Percentiles rank a stretch among this genome's conserved stretches.
Evolutionary conservation across 2,888 invertebrate species (phyloP).

Genomic region (Tribolium freemani): DNA sequence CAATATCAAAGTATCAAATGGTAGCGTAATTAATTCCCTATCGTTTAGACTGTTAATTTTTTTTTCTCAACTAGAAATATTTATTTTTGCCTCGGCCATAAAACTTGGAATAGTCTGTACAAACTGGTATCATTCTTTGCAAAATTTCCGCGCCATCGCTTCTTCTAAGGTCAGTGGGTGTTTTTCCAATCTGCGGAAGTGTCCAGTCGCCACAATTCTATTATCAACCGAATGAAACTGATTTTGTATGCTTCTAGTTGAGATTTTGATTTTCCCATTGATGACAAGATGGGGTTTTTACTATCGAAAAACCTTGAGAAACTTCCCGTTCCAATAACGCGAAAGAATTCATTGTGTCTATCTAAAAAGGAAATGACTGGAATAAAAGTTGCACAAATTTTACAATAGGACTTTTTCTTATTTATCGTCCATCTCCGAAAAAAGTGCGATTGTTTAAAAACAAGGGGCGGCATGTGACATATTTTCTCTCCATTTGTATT

Average conservation of each 20-base stretch:
- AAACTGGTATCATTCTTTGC: neutral
- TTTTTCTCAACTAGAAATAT: no score
- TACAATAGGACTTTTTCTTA: neutral
- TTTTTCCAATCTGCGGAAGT: neutral
- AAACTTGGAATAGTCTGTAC: no score
- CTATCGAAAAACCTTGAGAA: neutral
- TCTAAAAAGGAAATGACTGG: neutral
- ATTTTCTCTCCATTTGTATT: constrained; percentile 13
- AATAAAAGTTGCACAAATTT: neutral
- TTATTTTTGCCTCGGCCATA: no score
- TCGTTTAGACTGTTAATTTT: no score
- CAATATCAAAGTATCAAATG: no score
- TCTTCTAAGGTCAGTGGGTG: neutral
- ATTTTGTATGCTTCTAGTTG: neutral
- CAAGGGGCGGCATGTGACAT: constrained; percentile 1
- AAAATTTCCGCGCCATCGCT: neutral
- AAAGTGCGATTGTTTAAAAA: neutral
- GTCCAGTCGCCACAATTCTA: neutral
- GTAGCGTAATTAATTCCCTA: no score
- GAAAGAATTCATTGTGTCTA: constrained; percentile 8
- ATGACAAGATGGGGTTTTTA: neutral
- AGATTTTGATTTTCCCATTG: neutral
- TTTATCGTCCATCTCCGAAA: neutral
- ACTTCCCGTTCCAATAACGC: neutral
- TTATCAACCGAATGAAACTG: neutral